Evolutionary conservation across 2,113 vertebrate genomes (phyloP).

Genomic region (Phyllostomus hastatus): DNA sequence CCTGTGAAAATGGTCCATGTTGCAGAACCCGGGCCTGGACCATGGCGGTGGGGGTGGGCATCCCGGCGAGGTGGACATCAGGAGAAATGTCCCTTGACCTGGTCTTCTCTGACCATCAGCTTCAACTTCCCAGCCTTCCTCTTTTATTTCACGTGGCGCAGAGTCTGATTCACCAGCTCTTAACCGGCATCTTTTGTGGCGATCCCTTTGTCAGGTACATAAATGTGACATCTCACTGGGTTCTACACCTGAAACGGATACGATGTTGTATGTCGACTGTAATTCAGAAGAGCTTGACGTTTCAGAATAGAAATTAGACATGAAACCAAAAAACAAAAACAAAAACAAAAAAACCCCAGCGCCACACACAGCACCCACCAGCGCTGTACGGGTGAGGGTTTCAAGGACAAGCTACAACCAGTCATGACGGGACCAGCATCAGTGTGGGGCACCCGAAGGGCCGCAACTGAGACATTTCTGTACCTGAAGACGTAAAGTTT

Average conservation of each 20-base stretch:
- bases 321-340: accelerated
- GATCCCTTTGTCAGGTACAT: no score
- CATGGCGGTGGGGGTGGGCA: accelerated
- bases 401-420: no score
- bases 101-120: not conserved
- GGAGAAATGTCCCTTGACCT: accelerated
- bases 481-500: not conserved
- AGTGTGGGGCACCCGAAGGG: not conserved
- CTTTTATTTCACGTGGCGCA: no score
- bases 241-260: no score
- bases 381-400: accelerated
- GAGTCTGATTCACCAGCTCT: not conserved
- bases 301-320: no score
- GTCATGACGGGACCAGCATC: accelerated
- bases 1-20: accelerated
- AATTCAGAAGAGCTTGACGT: no score
- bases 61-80: accelerated
- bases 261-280: no score
- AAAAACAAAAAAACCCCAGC: no score
- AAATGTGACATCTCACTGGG: no score
- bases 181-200: not conserved
- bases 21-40: accelerated
- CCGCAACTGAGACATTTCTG: no score
- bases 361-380: no score
- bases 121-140: accelerated